Percentiles rank a stretch among this genome's conserved stretches.
Conservation (phyloP, 2,797 vertebrate species). For the Babyrousa celebensis region DNA sequence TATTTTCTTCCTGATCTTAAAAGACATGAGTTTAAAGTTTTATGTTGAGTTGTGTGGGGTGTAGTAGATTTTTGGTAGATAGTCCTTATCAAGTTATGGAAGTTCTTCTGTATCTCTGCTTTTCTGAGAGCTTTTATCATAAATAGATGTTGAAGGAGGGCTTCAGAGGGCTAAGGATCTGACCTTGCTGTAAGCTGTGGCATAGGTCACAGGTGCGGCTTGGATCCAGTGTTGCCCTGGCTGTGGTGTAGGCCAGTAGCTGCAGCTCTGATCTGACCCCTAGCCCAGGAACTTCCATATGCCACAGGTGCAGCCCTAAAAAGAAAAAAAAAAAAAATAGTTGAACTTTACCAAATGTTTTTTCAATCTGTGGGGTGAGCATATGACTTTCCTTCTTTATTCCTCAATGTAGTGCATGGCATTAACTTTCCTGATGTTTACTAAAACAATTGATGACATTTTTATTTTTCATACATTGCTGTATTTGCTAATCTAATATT, state of each 20-base stretch:
- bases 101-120: neutral
- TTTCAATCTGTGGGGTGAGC: neutral
- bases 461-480: constrained; percentile 14
- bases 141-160: neutral
- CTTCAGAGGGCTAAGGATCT: no score
- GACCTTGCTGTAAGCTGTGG: no score
- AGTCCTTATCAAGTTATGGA: neutral
- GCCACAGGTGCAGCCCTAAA: no score
- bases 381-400: neutral
- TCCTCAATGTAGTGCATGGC: neutral
- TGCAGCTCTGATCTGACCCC: no score
- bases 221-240: no score
- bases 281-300: no score
- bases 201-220: no score
- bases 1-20: neutral
- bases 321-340: no score
- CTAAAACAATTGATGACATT: neutral
- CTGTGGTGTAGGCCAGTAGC: no score
- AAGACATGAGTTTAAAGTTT: neutral
- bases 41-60: neutral
- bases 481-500: neutral
- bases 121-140: neutral
- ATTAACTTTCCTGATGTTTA: neutral
- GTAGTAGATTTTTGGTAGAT: neutral
- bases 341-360: neutral